Percentiles rank a stretch among this genome's conserved stretches.
phyloP scores from a whole-genome alignment of 1,140 invertebrate species.

The Cardiocondyla obscurior region DNA sequence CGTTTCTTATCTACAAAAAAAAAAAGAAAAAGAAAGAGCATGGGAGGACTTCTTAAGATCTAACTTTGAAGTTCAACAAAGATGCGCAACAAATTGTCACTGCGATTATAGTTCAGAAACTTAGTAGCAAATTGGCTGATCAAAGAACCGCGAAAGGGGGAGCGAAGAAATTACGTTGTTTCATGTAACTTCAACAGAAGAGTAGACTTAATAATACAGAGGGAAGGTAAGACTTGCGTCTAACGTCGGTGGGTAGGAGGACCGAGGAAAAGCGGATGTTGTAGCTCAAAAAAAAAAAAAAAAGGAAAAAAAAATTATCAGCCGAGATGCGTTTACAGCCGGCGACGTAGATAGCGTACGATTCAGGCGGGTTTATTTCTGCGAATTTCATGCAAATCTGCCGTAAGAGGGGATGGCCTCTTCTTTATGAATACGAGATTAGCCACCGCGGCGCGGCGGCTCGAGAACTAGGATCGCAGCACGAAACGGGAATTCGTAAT shows the following conservation, averaged over 20 bases:
- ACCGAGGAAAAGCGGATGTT: not conserved
- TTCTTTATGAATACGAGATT: constrained; percentile 71
- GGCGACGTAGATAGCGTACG: constrained; percentile 41
- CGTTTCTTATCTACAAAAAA: not conserved
- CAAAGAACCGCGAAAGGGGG: not conserved
- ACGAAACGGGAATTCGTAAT: constrained; percentile 70
- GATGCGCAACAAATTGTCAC: not conserved
- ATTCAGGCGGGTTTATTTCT: constrained; percentile 56
- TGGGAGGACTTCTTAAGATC: not conserved
- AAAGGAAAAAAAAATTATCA: too few relatives aligned
- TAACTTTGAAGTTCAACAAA: not conserved
- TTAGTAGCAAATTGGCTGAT: not conserved
- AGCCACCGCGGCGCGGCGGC: constrained; percentile 36
- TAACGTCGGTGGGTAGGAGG: not conserved
- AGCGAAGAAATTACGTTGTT: constrained; percentile 2
- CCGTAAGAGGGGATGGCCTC: constrained; percentile 15
- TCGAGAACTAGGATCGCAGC: constrained; percentile 45
- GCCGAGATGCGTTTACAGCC: constrained; percentile 47
- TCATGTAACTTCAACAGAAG: not conserved
- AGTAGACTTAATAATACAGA: not conserved
- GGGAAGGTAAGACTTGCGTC: not conserved
- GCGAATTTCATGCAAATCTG: constrained; percentile 62
- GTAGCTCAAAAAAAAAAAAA: constrained; percentile 13
- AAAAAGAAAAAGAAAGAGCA: too few relatives aligned
- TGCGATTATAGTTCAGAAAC: not conserved